Conservation (phyloP, 2,888 invertebrate genomes). For the Liodrosophila aerea region DNA sequence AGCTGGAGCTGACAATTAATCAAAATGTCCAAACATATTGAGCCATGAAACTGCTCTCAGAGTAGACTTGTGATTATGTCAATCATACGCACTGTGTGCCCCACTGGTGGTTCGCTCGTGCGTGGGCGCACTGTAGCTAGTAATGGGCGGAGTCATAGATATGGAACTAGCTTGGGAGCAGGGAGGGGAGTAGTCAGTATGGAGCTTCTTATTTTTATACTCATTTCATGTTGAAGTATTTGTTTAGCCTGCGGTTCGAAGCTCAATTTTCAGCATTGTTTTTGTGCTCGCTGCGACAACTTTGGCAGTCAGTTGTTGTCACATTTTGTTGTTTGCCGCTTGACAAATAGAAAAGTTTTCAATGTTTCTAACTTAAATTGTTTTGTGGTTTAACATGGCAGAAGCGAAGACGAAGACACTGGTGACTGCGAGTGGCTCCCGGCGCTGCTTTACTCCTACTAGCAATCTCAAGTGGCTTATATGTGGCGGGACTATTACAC, state of each 20-base stretch:
- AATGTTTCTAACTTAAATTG: constrained; percentile 76
- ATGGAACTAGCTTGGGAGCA: neutral
- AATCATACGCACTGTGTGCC: constrained; percentile 67
- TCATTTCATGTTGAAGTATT: constrained; percentile 22
- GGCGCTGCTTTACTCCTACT: constrained; percentile 18
- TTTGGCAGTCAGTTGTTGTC: constrained; percentile 47
- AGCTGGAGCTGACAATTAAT: constrained; percentile 61
- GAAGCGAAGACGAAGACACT: neutral
- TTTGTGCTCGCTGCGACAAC: constrained; percentile 19
- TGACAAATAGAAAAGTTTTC: constrained; percentile 72
- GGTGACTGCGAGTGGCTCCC: constrained; percentile 11
- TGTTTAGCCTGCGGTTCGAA: constrained; percentile 27
- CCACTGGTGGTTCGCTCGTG: constrained; percentile 15
- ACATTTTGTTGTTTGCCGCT: constrained; percentile 34
- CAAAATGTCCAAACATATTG: constrained; percentile 57
- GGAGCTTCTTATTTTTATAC: neutral
- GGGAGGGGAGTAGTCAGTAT: neutral
- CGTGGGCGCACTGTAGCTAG: constrained; percentile 3
- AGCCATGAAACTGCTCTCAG: constrained; percentile 22
- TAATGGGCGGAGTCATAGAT: no score
- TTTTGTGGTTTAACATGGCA: constrained; percentile 74
- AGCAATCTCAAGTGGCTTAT: constrained; percentile 62
- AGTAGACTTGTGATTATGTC: constrained; percentile 48
- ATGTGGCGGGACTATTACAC: constrained; percentile 43
- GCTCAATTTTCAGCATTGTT: constrained; percentile 20